Conservation (phyloP, 2,113 vertebrate genomes). For the Cathartes aura region DNA sequence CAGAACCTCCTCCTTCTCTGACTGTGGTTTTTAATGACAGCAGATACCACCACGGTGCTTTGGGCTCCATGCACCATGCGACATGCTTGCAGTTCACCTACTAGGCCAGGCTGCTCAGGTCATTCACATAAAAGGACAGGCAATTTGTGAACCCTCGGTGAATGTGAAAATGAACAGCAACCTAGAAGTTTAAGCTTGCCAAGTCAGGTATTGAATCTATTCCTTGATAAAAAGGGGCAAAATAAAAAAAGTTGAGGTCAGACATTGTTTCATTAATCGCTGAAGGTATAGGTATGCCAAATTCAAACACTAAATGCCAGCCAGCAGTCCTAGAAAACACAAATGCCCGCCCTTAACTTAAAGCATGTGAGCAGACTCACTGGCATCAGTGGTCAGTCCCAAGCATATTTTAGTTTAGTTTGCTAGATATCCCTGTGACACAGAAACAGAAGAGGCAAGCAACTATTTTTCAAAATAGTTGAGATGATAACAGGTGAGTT, state of each 20-base stretch:
- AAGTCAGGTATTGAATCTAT: background rate
- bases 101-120: background rate
- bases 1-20: background rate
- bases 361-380: background rate
- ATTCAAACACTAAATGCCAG: background rate
- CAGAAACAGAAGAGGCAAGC: background rate
- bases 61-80: background rate
- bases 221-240: background rate
- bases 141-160: background rate
- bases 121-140: background rate
- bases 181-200: background rate
- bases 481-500: background rate
- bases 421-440: background rate
- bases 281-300: background rate
- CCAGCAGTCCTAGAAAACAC: background rate
- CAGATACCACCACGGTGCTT: accelerated
- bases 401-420: background rate
- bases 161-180: background rate
- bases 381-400: background rate
- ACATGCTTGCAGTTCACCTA: background rate
- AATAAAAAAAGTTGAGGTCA: background rate
- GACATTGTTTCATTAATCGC: background rate
- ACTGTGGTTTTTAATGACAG: background rate
- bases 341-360: background rate
- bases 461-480: background rate